Percentiles rank a stretch among this genome's conserved stretches.
Evolutionary conservation across 2,888 invertebrate genomes (phyloP).

Genomic region (Eremobia ochroleuca): DNA sequence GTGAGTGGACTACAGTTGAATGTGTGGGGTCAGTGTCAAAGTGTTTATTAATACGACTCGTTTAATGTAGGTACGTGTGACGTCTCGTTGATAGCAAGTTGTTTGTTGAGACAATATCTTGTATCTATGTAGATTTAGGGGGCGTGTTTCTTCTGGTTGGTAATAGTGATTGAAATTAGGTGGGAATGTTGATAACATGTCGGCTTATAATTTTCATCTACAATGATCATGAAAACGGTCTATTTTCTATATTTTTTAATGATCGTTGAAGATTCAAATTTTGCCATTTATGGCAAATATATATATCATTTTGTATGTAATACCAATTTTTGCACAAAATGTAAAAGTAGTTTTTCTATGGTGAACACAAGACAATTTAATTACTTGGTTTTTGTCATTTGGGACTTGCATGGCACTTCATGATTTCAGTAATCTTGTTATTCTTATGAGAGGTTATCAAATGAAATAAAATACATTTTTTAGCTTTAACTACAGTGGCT

Average conservation of each 20-base stretch:
- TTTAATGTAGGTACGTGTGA: conserved; percentile 17
- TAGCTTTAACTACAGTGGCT: not conserved
- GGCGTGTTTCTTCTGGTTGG: not conserved
- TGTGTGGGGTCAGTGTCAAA: conserved; percentile 66
- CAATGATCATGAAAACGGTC: not conserved
- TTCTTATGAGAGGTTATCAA: conserved; percentile 11
- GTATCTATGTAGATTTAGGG: not conserved
- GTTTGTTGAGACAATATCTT: not conserved
- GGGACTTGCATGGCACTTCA: not conserved
- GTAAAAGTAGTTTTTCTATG: not conserved
- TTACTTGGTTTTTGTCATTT: not conserved
- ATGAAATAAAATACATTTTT: too few relatives aligned
- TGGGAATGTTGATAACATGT: not conserved
- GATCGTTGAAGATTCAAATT: not conserved
- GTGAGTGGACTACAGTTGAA: conserved; percentile 29
- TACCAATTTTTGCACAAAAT: too few relatives aligned
- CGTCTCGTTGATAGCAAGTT: conserved; percentile 6
- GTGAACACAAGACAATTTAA: not conserved
- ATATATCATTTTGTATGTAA: too few relatives aligned
- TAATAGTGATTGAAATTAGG: not conserved
- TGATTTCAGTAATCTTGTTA: not conserved
- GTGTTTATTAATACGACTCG: conserved; percentile 41
- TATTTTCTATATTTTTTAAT: not conserved
- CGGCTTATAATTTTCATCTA: not conserved
- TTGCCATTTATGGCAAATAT: not conserved